Evolutionary conservation across 2,888 invertebrate genomes (phyloP), one percentile per base, ranked within the genome.

Genomic region (Amiota minor): DNA sequence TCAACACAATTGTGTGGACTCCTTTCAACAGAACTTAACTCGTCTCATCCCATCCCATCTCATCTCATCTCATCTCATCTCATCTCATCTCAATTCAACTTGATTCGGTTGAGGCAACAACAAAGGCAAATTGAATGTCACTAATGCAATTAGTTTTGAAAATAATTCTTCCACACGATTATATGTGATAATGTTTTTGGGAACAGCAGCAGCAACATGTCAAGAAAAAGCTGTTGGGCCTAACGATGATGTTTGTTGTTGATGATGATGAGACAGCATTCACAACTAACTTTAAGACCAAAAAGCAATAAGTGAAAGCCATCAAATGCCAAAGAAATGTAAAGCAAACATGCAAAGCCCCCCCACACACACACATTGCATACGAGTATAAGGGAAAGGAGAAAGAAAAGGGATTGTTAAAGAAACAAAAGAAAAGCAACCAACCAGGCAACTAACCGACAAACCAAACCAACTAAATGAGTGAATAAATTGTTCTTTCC

Each of bases 141-240:
- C 86, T 86, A 85, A 85, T 85, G 82, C 85, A 85, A 85, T 86
- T 85, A 85, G 84, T 81, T 82, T 80, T 79, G 79, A 85, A 83
- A 84, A 83, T 83, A 85, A 83, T 81, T 84, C 80, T 85, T 85
- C 85, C 86, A 84, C 84, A 80, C 81, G 81, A 85, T 86, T 85
- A 79, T 85, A 77, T 82, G 77, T 80, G 79, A 77, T 83, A 83
- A 85, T 85, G 61, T 70, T 11, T 35, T 35, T n/a, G 65, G 65
- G 47, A 65, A 49, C 35, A 16, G 56, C 20, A 53, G 9, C 14
- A 49, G 65, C 18, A 35, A 10, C 9, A 45, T 35, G 62, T 12
- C 11, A 20, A 35, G 35, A 35, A 35, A 35, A 35, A 35, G 35
- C 35, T 35, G 35, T 35, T 35, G 35, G 35, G 35, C 35, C 35